Conservation (phyloP, 2,797 vertebrate species). For the Chelon labrosus region DNA sequence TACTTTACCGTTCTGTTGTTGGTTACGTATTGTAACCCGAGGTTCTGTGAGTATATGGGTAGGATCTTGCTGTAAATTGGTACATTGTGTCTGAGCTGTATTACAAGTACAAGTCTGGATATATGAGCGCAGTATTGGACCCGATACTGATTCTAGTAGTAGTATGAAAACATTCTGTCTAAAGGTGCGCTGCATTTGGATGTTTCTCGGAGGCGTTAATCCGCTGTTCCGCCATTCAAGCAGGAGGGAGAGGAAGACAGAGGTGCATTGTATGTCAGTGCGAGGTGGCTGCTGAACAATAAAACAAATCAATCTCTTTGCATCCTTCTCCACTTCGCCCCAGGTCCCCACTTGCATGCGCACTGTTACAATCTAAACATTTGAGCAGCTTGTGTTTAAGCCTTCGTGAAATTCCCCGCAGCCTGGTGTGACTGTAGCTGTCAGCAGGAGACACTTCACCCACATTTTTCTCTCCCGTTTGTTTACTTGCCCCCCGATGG, state of each 20-base stretch:
- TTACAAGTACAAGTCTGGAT: too few species aligned
- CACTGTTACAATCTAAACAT: slow-evolving; percentile 3
- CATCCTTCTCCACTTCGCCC: not conserved
- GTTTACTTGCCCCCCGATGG: slow-evolving; percentile 64
- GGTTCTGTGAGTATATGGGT: too few species aligned
- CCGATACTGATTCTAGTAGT: too few species aligned
- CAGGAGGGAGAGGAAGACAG: not conserved
- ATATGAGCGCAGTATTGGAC: too few species aligned
- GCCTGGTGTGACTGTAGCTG: slow-evolving; percentile 28
- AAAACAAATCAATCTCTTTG: slow-evolving; percentile 12
- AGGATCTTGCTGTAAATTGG: too few species aligned
- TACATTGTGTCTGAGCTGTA: too few species aligned
- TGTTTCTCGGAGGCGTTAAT: slow-evolving; percentile 18
- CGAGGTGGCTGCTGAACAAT: slow-evolving; percentile 3
- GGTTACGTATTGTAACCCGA: too few species aligned
- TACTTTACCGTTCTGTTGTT: too few species aligned
- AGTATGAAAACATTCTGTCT: too few species aligned
- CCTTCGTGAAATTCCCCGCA: slow-evolving; percentile 9
- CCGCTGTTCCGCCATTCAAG: slow-evolving; percentile 19
- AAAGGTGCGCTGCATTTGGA: not conserved
- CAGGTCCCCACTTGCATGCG: not conserved
- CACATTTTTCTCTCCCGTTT: slow-evolving; percentile 46
- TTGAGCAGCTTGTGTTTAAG: slow-evolving; percentile 17
- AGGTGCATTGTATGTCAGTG: not conserved
- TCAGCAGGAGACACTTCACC: slow-evolving; percentile 10